Conservation (phyloP, 2,113 vertebrate genomes). For the Sapayoa aenigma region DNA sequence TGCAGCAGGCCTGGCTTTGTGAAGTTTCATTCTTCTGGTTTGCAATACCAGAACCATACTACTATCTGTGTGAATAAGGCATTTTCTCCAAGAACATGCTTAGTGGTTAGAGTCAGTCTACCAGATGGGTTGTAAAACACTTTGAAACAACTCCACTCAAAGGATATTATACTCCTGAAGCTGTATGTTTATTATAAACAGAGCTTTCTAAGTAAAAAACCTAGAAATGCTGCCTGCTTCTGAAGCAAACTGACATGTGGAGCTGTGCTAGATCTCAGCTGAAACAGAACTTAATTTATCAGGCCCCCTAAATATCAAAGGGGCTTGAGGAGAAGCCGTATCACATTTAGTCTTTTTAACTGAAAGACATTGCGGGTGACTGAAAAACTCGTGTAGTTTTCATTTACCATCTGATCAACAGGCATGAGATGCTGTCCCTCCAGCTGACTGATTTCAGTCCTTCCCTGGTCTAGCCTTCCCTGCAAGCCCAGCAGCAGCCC, state of each 20-base stretch:
- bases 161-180: constrained; percentile 40
- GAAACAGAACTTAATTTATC: constrained; percentile 32
- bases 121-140: constrained; percentile 75
- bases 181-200: constrained; percentile 52
- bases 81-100: constrained; percentile 54
- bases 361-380: not conserved
- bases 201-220: constrained; percentile 34
- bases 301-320: not conserved
- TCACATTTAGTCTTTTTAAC: not conserved
- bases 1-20: constrained; percentile 46
- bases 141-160: constrained; percentile 67
- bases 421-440: not conserved
- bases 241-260: constrained; percentile 5
- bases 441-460: not conserved
- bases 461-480: not conserved
- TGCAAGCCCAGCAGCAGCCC: not conserved
- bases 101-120: constrained; percentile 35
- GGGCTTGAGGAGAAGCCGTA: not conserved
- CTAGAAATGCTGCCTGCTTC: constrained; percentile 25
- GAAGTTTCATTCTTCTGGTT: constrained; percentile 9
- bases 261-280: not conserved
- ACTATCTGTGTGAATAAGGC: constrained; percentile 62
- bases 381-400: not conserved
- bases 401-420: not conserved
- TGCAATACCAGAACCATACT: constrained; percentile 54